Evolutionary conservation across 2,797 vertebrate genomes (phyloP), one percentile per base, ranked within the genome.

Genomic region (Cyclura pinguis): DNA sequence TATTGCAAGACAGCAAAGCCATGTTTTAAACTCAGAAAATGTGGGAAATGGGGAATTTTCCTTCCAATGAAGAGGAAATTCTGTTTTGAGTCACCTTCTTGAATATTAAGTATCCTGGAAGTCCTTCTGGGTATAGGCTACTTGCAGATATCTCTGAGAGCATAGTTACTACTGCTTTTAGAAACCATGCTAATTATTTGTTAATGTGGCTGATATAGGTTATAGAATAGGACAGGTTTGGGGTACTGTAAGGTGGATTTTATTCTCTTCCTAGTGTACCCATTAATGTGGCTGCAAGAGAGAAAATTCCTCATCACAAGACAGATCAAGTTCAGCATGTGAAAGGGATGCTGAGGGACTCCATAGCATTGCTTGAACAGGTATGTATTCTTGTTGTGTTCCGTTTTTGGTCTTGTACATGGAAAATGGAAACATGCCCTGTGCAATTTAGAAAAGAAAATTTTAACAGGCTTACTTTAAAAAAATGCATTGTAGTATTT

Each of bases 351-450:
- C 97, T 99, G 42, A 98, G 97, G 95, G 98, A 99, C 93, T 99
- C 98, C 29, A 99, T 99, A 84, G 96, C 98, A 93, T 98, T 99
- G 93, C 97, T 99, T 84, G 98, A 99, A 91, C 98, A 99, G 98
- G 99, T 98, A 94, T 88, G 94, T 93, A 38, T 64, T 73, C 27
- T 38, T 47, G 2, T 59, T 27, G 8, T 6, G 64, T 80, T 88
- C 12, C 38, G 1, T 1, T 32, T 62, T 50, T 81, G 16, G 42
- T 10, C 10, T 24, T 64, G 29, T 52, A 50, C 29, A 85, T 82
- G 27, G 64, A 55, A 73, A 35, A 32, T 80, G 42, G 12, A 85
- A 85, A 57, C 18, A 67, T 89, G 32, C 42, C 24, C 50, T 47
- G 1, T n/a, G 8, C 24, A 13, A 35, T 14, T 50, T 78, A 13